Evolutionary conservation across 2,113 vertebrate genomes (phyloP).

Genomic region (Chamaetylas fuelleborni): DNA sequence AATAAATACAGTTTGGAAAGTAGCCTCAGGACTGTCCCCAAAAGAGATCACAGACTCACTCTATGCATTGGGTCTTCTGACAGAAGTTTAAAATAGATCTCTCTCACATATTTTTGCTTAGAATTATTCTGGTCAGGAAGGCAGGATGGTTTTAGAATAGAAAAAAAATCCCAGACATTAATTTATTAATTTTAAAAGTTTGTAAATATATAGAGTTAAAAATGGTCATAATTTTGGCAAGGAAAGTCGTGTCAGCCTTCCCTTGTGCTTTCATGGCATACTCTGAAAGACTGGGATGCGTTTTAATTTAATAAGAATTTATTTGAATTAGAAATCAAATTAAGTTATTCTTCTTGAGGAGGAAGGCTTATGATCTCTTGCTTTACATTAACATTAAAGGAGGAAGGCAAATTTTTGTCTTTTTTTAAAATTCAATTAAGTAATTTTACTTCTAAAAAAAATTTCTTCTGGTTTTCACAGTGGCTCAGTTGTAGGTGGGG

Average conservation of each 20-base stretch:
- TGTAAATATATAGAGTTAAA: background rate
- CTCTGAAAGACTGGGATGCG: background rate
- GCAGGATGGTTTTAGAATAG: background rate
- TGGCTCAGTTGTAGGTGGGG: background rate
- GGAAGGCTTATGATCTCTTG: background rate
- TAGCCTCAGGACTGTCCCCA: background rate
- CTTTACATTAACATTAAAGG: background rate
- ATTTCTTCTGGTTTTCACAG: background rate
- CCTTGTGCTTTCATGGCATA: background rate
- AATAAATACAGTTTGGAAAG: background rate
- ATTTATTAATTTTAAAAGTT: background rate
- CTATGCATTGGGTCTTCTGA: background rate
- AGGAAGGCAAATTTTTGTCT: background rate
- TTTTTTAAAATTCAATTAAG: background rate
- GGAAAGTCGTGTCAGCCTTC: background rate
- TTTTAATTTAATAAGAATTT: background rate
- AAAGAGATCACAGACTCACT: background rate
- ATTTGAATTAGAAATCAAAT: background rate
- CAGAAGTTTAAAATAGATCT: background rate
- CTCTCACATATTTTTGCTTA: background rate
- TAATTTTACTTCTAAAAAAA: background rate
- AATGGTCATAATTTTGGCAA: background rate
- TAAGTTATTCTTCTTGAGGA: background rate
- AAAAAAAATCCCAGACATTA: background rate
- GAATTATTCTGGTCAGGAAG: background rate